Evolutionary conservation across 2,113 vertebrate genomes (phyloP).

Genomic region (Mesocricetus auratus): DNA sequence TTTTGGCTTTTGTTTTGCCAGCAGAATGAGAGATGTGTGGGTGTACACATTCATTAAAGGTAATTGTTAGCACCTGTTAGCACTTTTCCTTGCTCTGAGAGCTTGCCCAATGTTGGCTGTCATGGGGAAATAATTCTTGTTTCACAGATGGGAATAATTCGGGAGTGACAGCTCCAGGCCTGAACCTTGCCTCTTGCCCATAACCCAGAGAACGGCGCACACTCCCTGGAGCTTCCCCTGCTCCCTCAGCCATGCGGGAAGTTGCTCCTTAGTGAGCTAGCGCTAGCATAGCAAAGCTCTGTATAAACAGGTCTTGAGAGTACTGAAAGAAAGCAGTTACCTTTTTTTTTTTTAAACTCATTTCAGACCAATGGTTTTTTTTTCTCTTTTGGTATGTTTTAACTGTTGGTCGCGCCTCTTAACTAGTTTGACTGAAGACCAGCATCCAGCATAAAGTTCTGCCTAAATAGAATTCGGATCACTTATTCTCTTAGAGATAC

Average conservation of each 20-base stretch:
- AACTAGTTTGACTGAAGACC: neutral
- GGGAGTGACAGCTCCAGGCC: neutral
- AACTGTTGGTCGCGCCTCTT: neutral
- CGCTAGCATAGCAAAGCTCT: neutral
- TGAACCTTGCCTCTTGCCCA: neutral
- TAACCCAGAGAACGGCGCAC: neutral
- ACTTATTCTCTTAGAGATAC: neutral
- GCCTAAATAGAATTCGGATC: neutral
- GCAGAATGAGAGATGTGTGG: neutral
- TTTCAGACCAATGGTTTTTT: neutral
- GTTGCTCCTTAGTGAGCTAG: neutral
- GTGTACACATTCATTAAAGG: neutral
- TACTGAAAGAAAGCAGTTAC: neutral
- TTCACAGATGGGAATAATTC: neutral
- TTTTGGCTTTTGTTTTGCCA: neutral
- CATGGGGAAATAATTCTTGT: neutral
- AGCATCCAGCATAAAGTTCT: neutral
- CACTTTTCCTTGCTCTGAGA: neutral
- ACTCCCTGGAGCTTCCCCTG: neutral
- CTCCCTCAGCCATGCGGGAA: neutral
- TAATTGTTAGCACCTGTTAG: neutral
- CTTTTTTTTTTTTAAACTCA: conserved; percentile 8
- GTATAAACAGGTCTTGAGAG: neutral
- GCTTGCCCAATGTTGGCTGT: neutral
- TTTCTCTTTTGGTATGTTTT: neutral